phyloP scores from a whole-genome alignment of 1,140 invertebrate genomes.

The Littorina saxatilis region DNA sequence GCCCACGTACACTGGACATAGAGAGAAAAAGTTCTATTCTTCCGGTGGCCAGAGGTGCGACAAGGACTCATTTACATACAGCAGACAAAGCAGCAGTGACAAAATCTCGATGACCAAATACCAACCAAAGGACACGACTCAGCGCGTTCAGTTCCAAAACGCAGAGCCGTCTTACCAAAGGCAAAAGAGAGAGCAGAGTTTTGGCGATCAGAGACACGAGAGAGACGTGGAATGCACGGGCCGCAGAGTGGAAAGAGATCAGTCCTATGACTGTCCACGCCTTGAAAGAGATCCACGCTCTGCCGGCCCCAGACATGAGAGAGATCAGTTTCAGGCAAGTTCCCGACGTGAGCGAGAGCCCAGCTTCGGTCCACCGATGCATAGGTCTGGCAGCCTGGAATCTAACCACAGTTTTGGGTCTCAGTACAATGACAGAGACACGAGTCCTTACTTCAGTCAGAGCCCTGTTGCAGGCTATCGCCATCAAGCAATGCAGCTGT shows the following conservation, averaged over 20 bases:
- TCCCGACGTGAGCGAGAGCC: neutral
- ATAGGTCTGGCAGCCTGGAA: neutral
- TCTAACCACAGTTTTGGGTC: neutral
- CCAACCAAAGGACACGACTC: neutral
- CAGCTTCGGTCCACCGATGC: neutral
- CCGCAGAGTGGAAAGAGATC: neutral
- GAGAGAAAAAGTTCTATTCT: neutral
- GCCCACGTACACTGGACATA: neutral
- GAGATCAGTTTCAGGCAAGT: neutral
- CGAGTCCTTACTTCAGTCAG: conserved; percentile 4
- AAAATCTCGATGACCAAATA: neutral
- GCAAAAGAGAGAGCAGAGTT: neutral
- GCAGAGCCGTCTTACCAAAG: neutral
- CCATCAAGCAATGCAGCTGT: neutral
- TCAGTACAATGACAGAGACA: conserved; percentile 12
- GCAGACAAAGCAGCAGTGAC: neutral
- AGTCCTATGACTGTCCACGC: neutral
- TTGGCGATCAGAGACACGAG: neutral
- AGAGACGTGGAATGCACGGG: neutral
- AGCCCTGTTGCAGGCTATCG: neutral
- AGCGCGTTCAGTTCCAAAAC: neutral
- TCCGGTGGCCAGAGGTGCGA: neutral
- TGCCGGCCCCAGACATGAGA: neutral
- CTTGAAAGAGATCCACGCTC: neutral
- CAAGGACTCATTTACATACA: neutral